A percentile compares a stretch with the other conserved stretches of the same genome.
These are phyloP conservation scores for Ramphastos sulfuratus DNA, from an alignment of 2,113 vertebrate genomes.

Conservation along the genomic window DNA sequence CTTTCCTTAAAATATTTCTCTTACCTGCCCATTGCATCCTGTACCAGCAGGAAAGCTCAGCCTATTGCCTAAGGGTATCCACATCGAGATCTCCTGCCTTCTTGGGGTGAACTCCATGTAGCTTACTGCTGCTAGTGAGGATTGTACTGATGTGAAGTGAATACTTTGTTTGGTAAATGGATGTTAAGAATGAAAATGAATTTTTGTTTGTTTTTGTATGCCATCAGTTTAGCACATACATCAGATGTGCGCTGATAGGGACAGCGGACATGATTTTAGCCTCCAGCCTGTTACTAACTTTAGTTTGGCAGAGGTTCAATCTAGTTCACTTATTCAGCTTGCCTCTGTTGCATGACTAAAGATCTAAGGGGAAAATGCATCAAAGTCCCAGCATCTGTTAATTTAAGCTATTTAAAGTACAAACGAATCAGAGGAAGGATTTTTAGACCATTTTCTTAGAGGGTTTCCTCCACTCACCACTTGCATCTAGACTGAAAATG, in stretches of 20 bases:
- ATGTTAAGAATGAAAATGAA: slow-evolving; percentile 30
- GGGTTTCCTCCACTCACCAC: not conserved
- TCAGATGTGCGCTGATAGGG: slow-evolving; percentile 41
- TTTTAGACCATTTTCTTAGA: not conserved
- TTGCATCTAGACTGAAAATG: not conserved
- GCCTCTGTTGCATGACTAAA: slow-evolving; percentile 34
- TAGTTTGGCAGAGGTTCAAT: slow-evolving; percentile 56
- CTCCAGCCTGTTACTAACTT: slow-evolving; percentile 68
- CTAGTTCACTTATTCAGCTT: slow-evolving; percentile 58
- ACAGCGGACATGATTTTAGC: slow-evolving; percentile 63
- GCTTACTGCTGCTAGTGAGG: not conserved
- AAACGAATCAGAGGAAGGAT: slow-evolving; percentile 13
- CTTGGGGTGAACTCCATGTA: not conserved
- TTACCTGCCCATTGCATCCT: not conserved
- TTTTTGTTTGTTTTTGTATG: not conserved
- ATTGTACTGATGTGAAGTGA: not conserved
- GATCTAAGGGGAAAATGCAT: slow-evolving; percentile 30
- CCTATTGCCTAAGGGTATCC: not conserved
- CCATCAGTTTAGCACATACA: slow-evolving; percentile 39
- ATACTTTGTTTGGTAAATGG: not conserved
- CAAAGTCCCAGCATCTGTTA: slow-evolving; percentile 53
- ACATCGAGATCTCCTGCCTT: not conserved
- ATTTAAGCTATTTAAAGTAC: slow-evolving; percentile 43
- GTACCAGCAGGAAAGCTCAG: not conserved
- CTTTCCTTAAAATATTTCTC: not conserved